Percentiles rank a stretch among this genome's conserved stretches.
Evolutionary conservation across 2,888 invertebrate species (phyloP).

Genomic region (Baronia brevicornis): DNA sequence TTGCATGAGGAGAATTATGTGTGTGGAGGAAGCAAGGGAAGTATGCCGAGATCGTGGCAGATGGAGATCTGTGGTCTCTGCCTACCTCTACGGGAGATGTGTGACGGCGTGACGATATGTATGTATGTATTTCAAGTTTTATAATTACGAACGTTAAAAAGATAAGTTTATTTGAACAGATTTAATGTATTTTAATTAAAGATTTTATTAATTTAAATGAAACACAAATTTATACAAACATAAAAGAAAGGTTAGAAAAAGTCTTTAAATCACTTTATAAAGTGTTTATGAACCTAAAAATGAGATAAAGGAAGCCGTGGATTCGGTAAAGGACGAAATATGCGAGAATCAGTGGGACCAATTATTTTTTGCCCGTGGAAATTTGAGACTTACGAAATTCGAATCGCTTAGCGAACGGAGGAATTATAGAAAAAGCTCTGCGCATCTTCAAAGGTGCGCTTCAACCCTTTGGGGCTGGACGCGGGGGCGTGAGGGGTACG

Average conservation of each 20-base stretch:
- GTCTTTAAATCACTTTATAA: slow-evolving; percentile 27
- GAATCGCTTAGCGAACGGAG: slow-evolving; percentile 70
- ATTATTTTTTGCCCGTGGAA: slow-evolving; percentile 70
- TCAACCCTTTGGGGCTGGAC: slow-evolving; percentile 54
- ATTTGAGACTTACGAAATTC: slow-evolving; percentile 74
- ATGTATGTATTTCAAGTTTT: too few relatives aligned
- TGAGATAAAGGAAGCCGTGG: slow-evolving; percentile 35
- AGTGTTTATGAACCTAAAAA: slow-evolving; percentile 25
- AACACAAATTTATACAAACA: not conserved
- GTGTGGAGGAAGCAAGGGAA: too few relatives aligned
- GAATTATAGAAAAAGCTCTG: slow-evolving; percentile 72
- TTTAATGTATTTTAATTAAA: not conserved
- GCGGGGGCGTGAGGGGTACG: slow-evolving; percentile 26
- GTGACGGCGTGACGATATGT: too few relatives aligned
- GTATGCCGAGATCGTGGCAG: too few relatives aligned
- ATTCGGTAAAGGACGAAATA: slow-evolving; percentile 40
- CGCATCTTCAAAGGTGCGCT: slow-evolving; percentile 72
- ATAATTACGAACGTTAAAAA: too few relatives aligned
- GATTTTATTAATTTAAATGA: not conserved
- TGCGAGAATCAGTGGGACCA: slow-evolving; percentile 63
- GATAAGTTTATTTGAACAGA: too few relatives aligned
- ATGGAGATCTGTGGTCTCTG: too few relatives aligned
- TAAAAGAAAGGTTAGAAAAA: slow-evolving; percentile 25
- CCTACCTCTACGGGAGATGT: too few relatives aligned
- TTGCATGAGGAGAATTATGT: too few relatives aligned